phyloP scores from a whole-genome alignment of 1,140 invertebrate species.

The Choristoneura fumiferana region DNA sequence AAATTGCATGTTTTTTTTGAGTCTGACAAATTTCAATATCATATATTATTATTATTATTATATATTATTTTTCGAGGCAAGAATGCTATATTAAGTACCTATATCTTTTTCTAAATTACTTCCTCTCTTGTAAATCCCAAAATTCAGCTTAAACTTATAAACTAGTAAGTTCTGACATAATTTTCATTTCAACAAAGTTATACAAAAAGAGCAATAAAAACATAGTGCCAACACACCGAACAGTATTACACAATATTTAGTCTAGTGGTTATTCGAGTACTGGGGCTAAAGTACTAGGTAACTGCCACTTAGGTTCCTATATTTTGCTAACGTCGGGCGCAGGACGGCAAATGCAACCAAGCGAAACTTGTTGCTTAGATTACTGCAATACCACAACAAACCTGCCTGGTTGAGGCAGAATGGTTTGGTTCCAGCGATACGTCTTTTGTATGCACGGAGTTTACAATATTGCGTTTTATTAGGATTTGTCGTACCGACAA shows the following conservation, averaged over 20 bases:
- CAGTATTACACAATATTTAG: constrained; percentile 17
- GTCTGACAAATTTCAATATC: no score
- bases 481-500: no score
- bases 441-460: no score
- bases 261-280: constrained; percentile 11
- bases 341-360: not conserved
- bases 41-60: no score
- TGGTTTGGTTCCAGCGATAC: no score
- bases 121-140: not conserved
- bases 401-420: not conserved
- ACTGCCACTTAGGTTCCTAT: constrained; percentile 11
- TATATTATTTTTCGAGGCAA: no score
- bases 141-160: not conserved
- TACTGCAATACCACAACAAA: not conserved
- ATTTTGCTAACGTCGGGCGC: constrained; percentile 7
- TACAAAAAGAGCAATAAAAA: constrained; percentile 15
- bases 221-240: constrained; percentile 4
- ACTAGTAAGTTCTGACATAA: constrained; percentile 1
- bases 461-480: no score
- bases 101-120: not conserved
- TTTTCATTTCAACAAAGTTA: not conserved
- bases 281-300: not conserved
- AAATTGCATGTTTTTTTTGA: no score
- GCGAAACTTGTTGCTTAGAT: constrained; percentile 11
- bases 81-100: no score